Base-by-base conservation (phyloP, 2,113 vertebrate genomes). In the Sebastes schlegelii region DNA sequence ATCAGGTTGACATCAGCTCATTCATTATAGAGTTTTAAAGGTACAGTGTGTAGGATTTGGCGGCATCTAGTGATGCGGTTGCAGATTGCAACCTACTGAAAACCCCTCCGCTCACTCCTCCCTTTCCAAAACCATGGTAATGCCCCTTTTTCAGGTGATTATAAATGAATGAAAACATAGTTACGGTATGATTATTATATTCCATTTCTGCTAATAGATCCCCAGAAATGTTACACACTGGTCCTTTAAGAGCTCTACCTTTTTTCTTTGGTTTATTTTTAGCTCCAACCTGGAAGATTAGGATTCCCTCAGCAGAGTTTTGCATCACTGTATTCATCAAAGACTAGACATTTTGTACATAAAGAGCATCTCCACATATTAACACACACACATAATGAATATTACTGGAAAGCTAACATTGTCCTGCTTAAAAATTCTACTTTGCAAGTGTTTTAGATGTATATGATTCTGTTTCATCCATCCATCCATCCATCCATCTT, bases 1-100 rank as follows among this genome's bases (percentile, higher is more conserved):
- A 57, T 77, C 95, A 97, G 97, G 97, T 97, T 64, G 42, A n/a
- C 16, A 34, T 55, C 58, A 8, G 21, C 54, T 26, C 9, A 45
- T 70, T 52, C 3, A 19, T 63, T 77, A 23, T 8, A 43, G 3
- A 13, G 11, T 54, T 23, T 4, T 51, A 34, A 5, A 13, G 34
- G 34, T 34, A 34, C 34, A 34, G 34, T 34, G 34, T 34, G 34
- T 34, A 34, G 34, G 4, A 34, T 34, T 34, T 34, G 34, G 34
- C 0, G 34, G 34, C 0, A 34, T 34, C 34, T 34, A 34, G 34
- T 34, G 34, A 0, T 0, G 34, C 34, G 34, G 34, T 34, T 34
- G 34, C 34, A 34, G 34, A 34, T 34, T 34, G 3, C 0, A 34
- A 34, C 34, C 34, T 0, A 34, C 34, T 34, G 34, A 34, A 34